Base-by-base conservation (phyloP, 2,113 vertebrate species). In the Terrapene triunguis region DNA sequence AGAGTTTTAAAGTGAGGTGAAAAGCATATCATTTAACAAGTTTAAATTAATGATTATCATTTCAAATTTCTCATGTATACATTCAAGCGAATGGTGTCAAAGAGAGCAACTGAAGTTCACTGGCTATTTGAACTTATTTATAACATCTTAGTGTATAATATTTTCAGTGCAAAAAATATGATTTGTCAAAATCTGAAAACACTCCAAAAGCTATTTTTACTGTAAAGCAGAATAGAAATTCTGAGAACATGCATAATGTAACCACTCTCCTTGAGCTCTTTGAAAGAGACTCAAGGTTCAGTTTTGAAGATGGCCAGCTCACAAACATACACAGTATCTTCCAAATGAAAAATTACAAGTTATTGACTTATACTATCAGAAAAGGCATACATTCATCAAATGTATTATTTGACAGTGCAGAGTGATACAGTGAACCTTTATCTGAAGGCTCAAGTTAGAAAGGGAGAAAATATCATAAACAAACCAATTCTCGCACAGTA, bases 261-360 rank as follows among this genome's bases (percentile, higher is more conserved):
- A 10, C 6, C 1, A 78, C 6, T 72, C 21, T 35, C 1, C 1
- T 10, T 62, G 6, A 80, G 48, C 76, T 4, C 53, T 38, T 48
- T 42, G 1, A 76, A 19, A 74, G 62, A 14, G 74, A 82, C 6
- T 2, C 42, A 74, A 69, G 35, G 12, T 50, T 89, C 69, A 19
- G 6, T 82, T 95, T 47, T 78, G 24, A 80, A 82, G 2, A 3
- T 14, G 87, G 11, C 4, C 47, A 35, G 4, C 2, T 89, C 29
- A 21, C 14, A 79, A 27, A 81, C 12, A 74, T 32, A 84, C 85
- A 74, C 29, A 85, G 6, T 1, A 2, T 27, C 5, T 87, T 91
- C 62, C 86, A 95, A 53, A 92, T 51, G 50, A 86, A 81, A n/a
- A 95, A 16, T 4, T n/a, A 85, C 29, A 85, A 87, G 65, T 87